Percentiles rank a stretch among this genome's conserved stretches.
These are phyloP conservation scores for Drosophila stalkeri DNA, from an alignment of 2,888 invertebrate species.

Conservation along the genomic window DNA sequence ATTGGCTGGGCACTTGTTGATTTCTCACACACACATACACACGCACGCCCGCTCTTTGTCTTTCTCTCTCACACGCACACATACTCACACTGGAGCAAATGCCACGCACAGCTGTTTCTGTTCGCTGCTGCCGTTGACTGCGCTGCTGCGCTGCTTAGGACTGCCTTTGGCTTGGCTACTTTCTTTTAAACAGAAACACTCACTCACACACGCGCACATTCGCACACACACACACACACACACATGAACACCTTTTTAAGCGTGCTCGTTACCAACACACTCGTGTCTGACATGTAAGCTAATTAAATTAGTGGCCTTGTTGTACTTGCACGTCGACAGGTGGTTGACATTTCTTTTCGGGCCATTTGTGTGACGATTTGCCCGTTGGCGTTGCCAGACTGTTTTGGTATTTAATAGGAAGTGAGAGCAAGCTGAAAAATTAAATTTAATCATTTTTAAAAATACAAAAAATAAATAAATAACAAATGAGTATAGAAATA, in stretches of 20 bases:
- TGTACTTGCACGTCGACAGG: slow-evolving; percentile 66
- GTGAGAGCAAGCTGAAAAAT: too few species aligned
- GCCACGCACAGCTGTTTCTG: slow-evolving; percentile 63
- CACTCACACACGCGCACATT: not conserved
- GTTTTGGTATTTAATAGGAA: not conserved
- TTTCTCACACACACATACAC: slow-evolving; percentile 45
- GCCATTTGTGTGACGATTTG: slow-evolving; percentile 16
- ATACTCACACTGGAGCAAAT: slow-evolving; percentile 23
- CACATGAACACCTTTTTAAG: slow-evolving; percentile 1
- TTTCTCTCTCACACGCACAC: not conserved
- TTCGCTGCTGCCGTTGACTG: slow-evolving; percentile 29
- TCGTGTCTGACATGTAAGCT: slow-evolving; percentile 65
- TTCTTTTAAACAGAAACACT: slow-evolving; percentile 21
- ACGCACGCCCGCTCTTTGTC: not conserved
- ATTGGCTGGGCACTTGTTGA: slow-evolving; percentile 70
- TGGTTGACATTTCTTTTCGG: slow-evolving; percentile 70
- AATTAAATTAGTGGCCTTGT: slow-evolving; percentile 74
- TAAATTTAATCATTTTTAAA: not conserved
- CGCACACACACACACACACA: slow-evolving; percentile 9
- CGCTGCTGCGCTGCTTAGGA: slow-evolving; percentile 21
- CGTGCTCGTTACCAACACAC: slow-evolving; percentile 33
- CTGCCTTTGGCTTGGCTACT: slow-evolving; percentile 20
- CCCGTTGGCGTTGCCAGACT: slow-evolving; percentile 31
- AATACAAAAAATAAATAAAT: not conserved
- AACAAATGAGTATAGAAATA: too few species aligned